Evolutionary conservation across 2,113 vertebrate species (phyloP).

Genomic region (Asarcornis scutulata): DNA sequence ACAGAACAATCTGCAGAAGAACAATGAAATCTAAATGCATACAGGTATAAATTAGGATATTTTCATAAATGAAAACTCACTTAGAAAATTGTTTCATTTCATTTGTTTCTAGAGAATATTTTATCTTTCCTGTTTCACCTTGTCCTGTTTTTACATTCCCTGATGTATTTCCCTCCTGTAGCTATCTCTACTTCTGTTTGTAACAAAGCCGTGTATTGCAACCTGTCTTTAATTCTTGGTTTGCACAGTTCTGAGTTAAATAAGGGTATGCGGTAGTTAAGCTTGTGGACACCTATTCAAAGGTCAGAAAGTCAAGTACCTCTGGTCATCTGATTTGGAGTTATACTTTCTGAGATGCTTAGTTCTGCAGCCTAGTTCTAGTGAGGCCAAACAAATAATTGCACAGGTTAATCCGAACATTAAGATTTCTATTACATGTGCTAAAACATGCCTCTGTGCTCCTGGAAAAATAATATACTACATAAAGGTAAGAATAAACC

Average conservation of each 20-base stretch:
- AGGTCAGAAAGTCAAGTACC: neutral
- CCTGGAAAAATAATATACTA: neutral
- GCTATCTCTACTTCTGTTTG: neutral
- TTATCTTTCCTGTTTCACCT: neutral
- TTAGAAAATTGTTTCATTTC: neutral
- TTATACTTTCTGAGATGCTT: neutral
- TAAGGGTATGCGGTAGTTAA: neutral
- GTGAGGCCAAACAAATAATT: neutral
- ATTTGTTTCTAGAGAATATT: neutral
- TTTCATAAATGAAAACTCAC: neutral
- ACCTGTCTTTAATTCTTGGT: neutral
- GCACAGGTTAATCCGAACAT: neutral
- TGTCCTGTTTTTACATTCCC: neutral
- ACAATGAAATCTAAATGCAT: neutral
- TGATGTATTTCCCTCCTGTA: neutral
- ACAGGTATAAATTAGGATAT: neutral
- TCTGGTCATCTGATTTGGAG: neutral
- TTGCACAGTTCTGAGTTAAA: neutral
- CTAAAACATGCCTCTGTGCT: neutral
- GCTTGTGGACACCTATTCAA: neutral
- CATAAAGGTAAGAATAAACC: neutral
- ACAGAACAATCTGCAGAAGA: neutral
- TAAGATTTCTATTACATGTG: neutral
- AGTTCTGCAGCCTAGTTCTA: neutral
- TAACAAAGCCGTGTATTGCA: neutral